Evolutionary conservation across 2,888 invertebrate species (phyloP), one percentile per base, ranked within the genome.

Genomic region (Cheilosia pagana): DNA sequence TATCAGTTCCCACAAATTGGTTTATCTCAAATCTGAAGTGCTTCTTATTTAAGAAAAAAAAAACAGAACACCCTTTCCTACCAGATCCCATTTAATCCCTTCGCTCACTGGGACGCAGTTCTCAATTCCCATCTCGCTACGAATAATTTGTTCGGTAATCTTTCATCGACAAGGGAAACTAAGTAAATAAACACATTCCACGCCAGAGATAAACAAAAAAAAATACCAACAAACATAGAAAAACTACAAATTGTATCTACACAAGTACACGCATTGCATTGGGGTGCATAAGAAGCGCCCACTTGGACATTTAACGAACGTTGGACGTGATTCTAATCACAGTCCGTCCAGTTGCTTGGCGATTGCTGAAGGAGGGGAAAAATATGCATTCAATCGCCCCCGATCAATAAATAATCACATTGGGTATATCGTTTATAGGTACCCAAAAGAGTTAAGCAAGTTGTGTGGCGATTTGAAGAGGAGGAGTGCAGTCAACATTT

Each of bases 171-270:
- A 50, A 43, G 48, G 68, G 23, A 78, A 63, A 74, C 67, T 63
- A 57, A 78, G 74, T 74, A 83, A 68, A 83, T 63, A 83, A 77
- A 74, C 78, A 52, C 63, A 78, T 82, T 77, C 68, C 62, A 68
- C 4, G 14, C 23, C 50, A 60, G 43, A 53, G 45, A 45, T 55
- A 70, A 77, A 41, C 60, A 53, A 60, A 35, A 16, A 53, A 12
- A 35, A 5, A 53, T 28, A 25, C 60, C 14, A 8, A 5, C 19
- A 52, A 28, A 8, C 8, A 25, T 6, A 28, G 28, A 28, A 8
- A 28, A 28, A 28, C 28, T 28, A 31, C 43, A 48, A 48, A 48
- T 48, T 48, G 21, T 48, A 21, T 21, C 10, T 48, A 21, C 12
- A 19, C 45, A 19, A 45, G 71, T 52, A 48, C 72, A 45, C 23